These are phyloP conservation scores for Hoplostethus atlanticus DNA, from an alignment of 2,797 vertebrate species.

Conservation along the genomic window DNA sequence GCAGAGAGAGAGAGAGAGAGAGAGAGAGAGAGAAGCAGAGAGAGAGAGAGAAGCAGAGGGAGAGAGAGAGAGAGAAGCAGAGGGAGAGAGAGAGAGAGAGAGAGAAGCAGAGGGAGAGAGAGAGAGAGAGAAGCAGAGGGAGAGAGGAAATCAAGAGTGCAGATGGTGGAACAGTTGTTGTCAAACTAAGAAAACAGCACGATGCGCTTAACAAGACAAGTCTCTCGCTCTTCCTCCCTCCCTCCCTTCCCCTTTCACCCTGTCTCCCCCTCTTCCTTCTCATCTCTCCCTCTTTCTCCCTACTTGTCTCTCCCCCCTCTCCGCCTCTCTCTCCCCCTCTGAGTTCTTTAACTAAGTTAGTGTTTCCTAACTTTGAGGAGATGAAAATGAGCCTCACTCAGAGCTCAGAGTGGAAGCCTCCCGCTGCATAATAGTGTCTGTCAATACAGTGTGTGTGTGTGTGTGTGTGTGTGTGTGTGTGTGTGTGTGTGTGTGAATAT, in stretches of 20 bases:
- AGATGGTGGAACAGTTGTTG: constrained; percentile 57
- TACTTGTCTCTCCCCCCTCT: neutral
- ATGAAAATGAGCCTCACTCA: constrained; percentile 22
- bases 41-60: neutral
- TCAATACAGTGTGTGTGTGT: neutral
- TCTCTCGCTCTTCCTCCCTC: neutral
- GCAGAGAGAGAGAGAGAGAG: too few relatives aligned
- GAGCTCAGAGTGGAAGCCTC: constrained; percentile 30
- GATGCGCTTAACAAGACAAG: constrained; percentile 40
- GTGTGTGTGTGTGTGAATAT: too few relatives aligned
- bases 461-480: constrained; percentile 1
- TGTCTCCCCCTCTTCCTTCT: constrained; percentile 2
- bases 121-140: neutral
- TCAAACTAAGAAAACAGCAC: constrained; percentile 29
- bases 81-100: too few relatives aligned
- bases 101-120: too few relatives aligned
- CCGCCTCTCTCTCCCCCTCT: neutral
- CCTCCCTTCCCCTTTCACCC: neutral
- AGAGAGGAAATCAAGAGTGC: constrained; percentile 24
- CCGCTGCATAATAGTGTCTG: neutral
- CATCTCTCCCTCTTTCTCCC: constrained; percentile 3
- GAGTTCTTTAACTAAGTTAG: neutral
- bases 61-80: neutral
- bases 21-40: neutral
- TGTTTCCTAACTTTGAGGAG: constrained; percentile 23